Base-by-base conservation (phyloP, 2,888 invertebrate genomes). In the Eupithecia exiguata region DNA sequence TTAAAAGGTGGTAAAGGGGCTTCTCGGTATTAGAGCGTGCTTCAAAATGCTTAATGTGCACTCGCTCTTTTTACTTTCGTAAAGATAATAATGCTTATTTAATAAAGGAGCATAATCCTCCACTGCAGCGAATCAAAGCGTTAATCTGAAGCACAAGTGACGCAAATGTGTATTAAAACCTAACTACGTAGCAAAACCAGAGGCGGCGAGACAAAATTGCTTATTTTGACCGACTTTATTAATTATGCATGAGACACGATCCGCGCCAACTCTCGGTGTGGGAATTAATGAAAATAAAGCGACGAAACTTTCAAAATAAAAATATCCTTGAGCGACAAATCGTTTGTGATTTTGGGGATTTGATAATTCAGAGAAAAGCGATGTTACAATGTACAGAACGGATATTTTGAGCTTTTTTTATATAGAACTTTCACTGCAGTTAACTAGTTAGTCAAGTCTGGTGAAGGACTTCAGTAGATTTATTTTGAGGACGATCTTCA, bases 181-280 rank as follows among this genome's bases (percentile, higher is more conserved):
- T 87, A 91, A 91, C 87, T 88, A 86, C 81, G 83, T 89, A 89
- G 87, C 91, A 89, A 91, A 77, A 92, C 89, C 90, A 89, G 89
- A 88, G 89, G 87, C 87, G 87, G 88, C 86, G 89, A 88, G 91
- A 87, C 88, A 88, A 92, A 92, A 92, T 92, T 91, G 91, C 92
- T 92, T 92, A 91, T 91, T 92, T 92, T 89, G 90, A 89, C 90
- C 90, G 86, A 78, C 79, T 83, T 78, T 84, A 88, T 92, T 92
- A 91, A 92, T 92, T 92, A 92, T 92, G 91, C 91, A 92, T 91
- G 91, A 91, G 83, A 79, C 81, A 79, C 81, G 81, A 87, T 84
- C 85, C 82, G 78, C 86, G 83, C 83, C 86, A 85, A 87, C 86
- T 80, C 85, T 83, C 82, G 77, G 82, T 81, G 80, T 87, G 83